These are phyloP conservation scores for Psilopogon haemacephalus DNA, from an alignment of 2,113 vertebrate genomes.

Conservation along the genomic window DNA sequence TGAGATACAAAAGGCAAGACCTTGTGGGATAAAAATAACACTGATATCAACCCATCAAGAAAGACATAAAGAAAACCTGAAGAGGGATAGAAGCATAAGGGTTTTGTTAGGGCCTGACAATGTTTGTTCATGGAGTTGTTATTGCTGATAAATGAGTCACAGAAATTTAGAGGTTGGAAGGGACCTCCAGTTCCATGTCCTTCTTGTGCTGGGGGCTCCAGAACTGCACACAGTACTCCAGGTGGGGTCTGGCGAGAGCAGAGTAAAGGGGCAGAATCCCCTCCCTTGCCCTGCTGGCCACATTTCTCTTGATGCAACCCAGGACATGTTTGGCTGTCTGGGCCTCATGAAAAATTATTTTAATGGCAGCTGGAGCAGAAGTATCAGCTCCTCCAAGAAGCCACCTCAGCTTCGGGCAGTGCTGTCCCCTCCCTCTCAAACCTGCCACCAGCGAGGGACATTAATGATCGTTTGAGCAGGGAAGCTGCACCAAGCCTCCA, in stretches of 20 bases:
- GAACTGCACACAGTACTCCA: too few species aligned
- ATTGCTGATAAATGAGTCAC: background rate
- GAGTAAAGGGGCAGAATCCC: too few species aligned
- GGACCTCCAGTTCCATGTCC: too few species aligned
- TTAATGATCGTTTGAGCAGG: background rate
- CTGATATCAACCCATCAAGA: background rate
- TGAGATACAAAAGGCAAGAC: background rate
- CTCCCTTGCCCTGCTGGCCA: too few species aligned
- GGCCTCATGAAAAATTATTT: too few species aligned
- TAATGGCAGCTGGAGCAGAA: background rate
- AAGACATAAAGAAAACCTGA: background rate
- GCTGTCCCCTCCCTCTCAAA: background rate
- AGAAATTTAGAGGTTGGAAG: too few species aligned
- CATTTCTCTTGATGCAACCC: too few species aligned
- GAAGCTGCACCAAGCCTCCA: rapidly evolving
- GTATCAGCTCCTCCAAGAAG: background rate
- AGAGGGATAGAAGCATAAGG: background rate
- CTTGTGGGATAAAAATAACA: background rate
- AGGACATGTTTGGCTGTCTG: too few species aligned
- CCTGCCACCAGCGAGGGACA: background rate
- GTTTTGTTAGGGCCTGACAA: background rate
- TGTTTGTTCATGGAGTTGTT: background rate
- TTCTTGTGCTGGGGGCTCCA: too few species aligned
- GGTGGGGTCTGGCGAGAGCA: background rate
- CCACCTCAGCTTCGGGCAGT: background rate